Conservation (phyloP, 2,888 invertebrate genomes). For the Acronicta aceris region DNA sequence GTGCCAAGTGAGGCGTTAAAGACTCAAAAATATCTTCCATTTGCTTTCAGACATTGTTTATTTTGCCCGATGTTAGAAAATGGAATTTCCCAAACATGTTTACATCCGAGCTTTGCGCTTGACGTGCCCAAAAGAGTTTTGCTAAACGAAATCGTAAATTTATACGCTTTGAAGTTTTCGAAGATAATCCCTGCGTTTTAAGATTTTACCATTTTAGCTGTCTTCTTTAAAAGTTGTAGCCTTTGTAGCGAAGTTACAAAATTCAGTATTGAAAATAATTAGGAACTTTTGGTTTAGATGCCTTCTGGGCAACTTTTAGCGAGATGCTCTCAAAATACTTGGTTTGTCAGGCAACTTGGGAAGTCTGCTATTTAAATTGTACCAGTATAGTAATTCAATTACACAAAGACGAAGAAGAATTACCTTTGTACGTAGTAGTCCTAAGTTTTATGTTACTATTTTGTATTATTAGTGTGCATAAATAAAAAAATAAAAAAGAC, state of each 20-base stretch:
- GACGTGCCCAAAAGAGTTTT: slow-evolving; percentile 46
- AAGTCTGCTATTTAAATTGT: no score
- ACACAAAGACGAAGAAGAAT: no score
- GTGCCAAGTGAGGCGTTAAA: slow-evolving; percentile 44
- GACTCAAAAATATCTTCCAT: slow-evolving; percentile 49
- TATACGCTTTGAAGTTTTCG: slow-evolving; percentile 42
- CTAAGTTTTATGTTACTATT: no score
- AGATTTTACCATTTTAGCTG: slow-evolving; percentile 16
- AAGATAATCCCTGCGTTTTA: slow-evolving; percentile 30
- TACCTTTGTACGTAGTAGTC: no score
- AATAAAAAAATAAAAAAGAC: no score
- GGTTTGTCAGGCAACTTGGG: no score
- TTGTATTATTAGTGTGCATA: no score
- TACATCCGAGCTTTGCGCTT: slow-evolving; percentile 51
- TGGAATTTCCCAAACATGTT: slow-evolving; percentile 55
- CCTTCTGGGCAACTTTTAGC: background rate
- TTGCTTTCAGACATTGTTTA: slow-evolving; percentile 46
- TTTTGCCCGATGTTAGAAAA: slow-evolving; percentile 45
- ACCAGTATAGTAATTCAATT: no score
- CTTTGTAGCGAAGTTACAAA: slow-evolving; percentile 2
- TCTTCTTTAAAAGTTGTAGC: slow-evolving; percentile 4
- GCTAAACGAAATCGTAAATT: slow-evolving; percentile 42
- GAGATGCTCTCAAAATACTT: background rate
- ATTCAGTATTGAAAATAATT: slow-evolving; percentile 3
- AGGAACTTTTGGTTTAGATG: background rate